Evolutionary conservation across 2,888 invertebrate species (phyloP), one percentile per base, ranked within the genome.

Genomic region (Tinea pellionella): DNA sequence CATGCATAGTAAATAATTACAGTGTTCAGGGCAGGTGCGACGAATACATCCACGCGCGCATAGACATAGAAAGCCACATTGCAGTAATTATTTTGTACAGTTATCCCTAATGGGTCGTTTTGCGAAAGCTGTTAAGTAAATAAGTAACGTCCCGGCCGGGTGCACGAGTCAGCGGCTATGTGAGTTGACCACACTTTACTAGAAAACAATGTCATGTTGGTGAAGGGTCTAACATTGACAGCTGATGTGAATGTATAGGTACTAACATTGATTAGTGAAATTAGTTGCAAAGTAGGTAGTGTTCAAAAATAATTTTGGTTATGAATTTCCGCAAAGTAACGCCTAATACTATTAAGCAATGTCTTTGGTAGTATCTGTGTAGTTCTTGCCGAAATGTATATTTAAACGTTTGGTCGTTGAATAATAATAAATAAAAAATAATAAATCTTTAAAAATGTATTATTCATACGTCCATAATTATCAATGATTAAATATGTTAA

Each of bases 1-100:
- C 86, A 83, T 85, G 86, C 84, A 85, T 87, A 85, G 85, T 85
- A 87, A 86, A 84, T 86, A 86, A 87, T 86, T 82, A 83, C 81
- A 76, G 80, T 80, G 84, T 84, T 82, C 86, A 78, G 69, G 81
- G 84, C 86, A 86, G 86, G 86, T 86, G 86, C 75, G 65, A 68
- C 77, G 80, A 82, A 80, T 82, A 82, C 81, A 81, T 78, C 67
- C 63, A 63, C 66, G 64, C 67, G 75, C 76, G 76, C 82, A 84
- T 87, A 86, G 87, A 81, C 81, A 86, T 85, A 87, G 87, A 85
- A 84, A 86, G 83, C 76, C 87, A 85, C 85, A 85, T 87, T 86
- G 87, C 87, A 84, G 79, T 83, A 86, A 87, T 87, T 87, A 86
- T 87, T 86, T 81, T 79, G 80, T 85, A 87, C 87, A 83, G 87